Percentiles rank a stretch among this genome's conserved stretches.
Evolutionary conservation across 2,888 invertebrate species (phyloP).

Genomic region (Dorcus hopei): DNA sequence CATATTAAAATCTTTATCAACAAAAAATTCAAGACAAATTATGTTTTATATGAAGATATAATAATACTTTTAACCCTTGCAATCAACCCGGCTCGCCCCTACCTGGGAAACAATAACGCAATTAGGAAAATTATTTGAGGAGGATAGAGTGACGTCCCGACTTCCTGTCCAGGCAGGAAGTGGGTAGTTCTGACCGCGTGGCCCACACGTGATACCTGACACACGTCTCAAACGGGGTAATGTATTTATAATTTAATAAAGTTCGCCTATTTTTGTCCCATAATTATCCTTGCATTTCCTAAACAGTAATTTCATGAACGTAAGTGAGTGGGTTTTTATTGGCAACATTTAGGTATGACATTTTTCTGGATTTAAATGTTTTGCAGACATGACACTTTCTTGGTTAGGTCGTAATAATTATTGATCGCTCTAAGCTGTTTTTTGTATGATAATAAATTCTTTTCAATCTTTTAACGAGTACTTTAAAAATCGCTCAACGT

Average conservation of each 20-base stretch:
- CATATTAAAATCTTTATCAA: not conserved
- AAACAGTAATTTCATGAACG: too few species aligned
- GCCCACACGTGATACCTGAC: slow-evolving; percentile 37
- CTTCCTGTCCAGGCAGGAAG: slow-evolving; percentile 42
- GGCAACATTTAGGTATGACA: too few species aligned
- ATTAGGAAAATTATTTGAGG: slow-evolving; percentile 44
- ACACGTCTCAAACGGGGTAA: slow-evolving; percentile 31
- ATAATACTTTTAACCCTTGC: slow-evolving; percentile 11
- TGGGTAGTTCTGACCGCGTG: slow-evolving; percentile 41
- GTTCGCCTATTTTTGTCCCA: not conserved
- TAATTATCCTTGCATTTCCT: not conserved
- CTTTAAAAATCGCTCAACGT: too few species aligned
- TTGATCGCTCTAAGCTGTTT: too few species aligned
- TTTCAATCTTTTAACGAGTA: too few species aligned
- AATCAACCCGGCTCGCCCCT: slow-evolving; percentile 22
- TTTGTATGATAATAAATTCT: too few species aligned
- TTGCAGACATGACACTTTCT: too few species aligned
- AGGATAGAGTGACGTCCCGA: slow-evolving; percentile 38
- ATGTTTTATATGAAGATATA: not conserved
- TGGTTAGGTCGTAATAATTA: too few species aligned
- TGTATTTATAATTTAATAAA: slow-evolving; percentile 24
- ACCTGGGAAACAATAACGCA: slow-evolving; percentile 37
- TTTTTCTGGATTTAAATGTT: too few species aligned
- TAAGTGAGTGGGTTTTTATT: too few species aligned
- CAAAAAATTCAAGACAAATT: not conserved